phyloP scores from a whole-genome alignment of 2,888 invertebrate genomes.

The Apodemia duryi region DNA sequence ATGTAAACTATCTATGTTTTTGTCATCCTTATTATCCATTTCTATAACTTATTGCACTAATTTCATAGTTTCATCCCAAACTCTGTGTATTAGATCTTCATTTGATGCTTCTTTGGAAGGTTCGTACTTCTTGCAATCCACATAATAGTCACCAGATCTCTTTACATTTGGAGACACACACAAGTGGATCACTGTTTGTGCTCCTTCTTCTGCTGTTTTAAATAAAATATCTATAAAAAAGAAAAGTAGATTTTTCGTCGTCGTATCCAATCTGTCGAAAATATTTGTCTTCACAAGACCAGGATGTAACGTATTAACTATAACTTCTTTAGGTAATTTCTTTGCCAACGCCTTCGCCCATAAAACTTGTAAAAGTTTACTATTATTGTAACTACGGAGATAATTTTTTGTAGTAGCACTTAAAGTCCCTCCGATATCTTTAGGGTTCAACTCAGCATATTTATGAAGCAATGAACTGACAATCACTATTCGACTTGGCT shows the following conservation, averaged over 20 bases:
- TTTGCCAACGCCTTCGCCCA: conserved; percentile 62
- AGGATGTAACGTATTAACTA: conserved; percentile 90
- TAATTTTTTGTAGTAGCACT: conserved; percentile 37
- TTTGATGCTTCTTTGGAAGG: conserved; percentile 78
- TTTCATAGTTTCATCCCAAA: conserved; percentile 82
- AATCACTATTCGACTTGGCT: conserved; percentile 62
- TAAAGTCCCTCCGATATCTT: conserved; percentile 37
- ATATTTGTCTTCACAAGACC: conserved; percentile 90
- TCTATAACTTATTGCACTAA: conserved; percentile 10
- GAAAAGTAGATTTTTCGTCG: conserved; percentile 63
- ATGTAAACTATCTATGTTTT: no score
- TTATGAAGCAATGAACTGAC: conserved; percentile 58
- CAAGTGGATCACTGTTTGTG: conserved; percentile 86
- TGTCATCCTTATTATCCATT: neutral
- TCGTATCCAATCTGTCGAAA: conserved; percentile 79
- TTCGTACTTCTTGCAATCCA: conserved; percentile 83
- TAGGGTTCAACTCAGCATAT: conserved; percentile 67
- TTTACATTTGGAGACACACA: conserved; percentile 86
- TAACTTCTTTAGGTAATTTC: conserved; percentile 76
- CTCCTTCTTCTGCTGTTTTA: conserved; percentile 86
- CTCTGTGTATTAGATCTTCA: conserved; percentile 82
- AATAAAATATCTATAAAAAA: conserved; percentile 80
- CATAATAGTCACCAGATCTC: conserved; percentile 86
- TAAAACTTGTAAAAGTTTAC: conserved; percentile 61
- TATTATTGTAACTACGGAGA: conserved; percentile 61